Base-by-base conservation (phyloP, 2,797 vertebrate genomes). In the Falco biarmicus region DNA sequence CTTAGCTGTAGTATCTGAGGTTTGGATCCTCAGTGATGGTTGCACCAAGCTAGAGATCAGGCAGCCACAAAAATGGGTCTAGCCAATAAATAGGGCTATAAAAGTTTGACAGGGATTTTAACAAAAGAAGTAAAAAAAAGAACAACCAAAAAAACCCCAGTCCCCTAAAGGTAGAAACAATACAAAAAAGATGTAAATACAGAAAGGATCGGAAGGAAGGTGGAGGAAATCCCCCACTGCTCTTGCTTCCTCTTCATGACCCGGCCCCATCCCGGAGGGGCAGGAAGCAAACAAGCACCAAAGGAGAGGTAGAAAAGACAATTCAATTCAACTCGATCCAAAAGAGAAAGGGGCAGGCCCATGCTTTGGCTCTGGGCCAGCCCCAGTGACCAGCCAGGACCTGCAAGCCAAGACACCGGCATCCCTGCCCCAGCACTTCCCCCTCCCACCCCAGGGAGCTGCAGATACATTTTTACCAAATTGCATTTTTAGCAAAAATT, bases 241-340 rank as follows among this genome's bases (percentile, higher is more conserved):
- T 91, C 59, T 64, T 0, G 0, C 54, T 96, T 96, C 87, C 87
- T 76, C 50, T 63, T 76, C 21, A 5, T 63, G 39, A 15, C 15
- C 15, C 1, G 0, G 19, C 24, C 64, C 76, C 32, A 63, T 56
- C 90, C 77, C 81, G 63, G 47, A 83, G 71, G 47, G 29, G 39
- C 73, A 95, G 86, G 65, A 93, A 86, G 64, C 31, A 84, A 88
- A 51, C 20, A 34, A 10, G 24, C 32, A 61, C 39, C 6, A 13
- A 91, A 71, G 37, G 25, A 70, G 77, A 81, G n/a, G 65, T 70
- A 70, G 79, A 66, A 91, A 83, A 69, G 88, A 47, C 83, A 91
- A 83, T 90, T 93, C 24, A n/a, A n/a, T 91, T 91, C 85, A 94
- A 22, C 21, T 70, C 1, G 3, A 53, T n/a, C 64, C 73, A 59